A percentile compares a stretch with the other conserved stretches of the same genome.
These are phyloP conservation scores for Onychomys torridus DNA, from an alignment of 2,797 vertebrate genomes.

Conservation along the genomic window DNA sequence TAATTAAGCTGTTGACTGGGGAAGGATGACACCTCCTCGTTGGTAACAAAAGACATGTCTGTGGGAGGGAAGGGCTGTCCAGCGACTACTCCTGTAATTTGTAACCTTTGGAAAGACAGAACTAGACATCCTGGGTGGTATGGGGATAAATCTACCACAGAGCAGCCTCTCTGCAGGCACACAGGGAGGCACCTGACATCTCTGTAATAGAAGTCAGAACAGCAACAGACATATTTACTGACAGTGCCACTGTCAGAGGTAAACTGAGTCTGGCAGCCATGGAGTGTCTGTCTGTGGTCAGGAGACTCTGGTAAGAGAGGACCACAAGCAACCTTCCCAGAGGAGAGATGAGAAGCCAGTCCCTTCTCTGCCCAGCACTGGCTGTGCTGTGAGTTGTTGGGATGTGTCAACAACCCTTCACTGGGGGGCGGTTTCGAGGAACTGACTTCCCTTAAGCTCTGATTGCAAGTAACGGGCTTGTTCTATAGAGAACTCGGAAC, in stretches of 20 bases:
- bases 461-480: not conserved
- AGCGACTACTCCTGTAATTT: not conserved
- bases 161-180: not conserved
- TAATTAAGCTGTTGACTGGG: slow-evolving; percentile 85
- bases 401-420: not conserved
- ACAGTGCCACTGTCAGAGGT: not conserved
- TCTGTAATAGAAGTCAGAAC: slow-evolving; percentile 53
- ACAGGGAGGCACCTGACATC: slow-evolving; percentile 13
- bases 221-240: slow-evolving; percentile 14
- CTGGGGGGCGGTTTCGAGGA: not conserved
- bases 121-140: slow-evolving; percentile 25
- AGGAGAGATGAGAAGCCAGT: not conserved
- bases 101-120: slow-evolving; percentile 64
- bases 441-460: not conserved
- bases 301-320: not conserved
- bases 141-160: slow-evolving; percentile 4
- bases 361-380: not conserved
- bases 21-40: slow-evolving; percentile 79
- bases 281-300: not conserved
- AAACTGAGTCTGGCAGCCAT: not conserved
- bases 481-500: not conserved
- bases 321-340: not conserved
- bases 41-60: slow-evolving; percentile 82
- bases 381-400: fast-evolving
- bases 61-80: slow-evolving; percentile 46